Percentiles rank a stretch among this genome's conserved stretches.
Evolutionary conservation across 1,140 invertebrate genomes (phyloP).

Genomic region (Drosophila carrolli): DNA sequence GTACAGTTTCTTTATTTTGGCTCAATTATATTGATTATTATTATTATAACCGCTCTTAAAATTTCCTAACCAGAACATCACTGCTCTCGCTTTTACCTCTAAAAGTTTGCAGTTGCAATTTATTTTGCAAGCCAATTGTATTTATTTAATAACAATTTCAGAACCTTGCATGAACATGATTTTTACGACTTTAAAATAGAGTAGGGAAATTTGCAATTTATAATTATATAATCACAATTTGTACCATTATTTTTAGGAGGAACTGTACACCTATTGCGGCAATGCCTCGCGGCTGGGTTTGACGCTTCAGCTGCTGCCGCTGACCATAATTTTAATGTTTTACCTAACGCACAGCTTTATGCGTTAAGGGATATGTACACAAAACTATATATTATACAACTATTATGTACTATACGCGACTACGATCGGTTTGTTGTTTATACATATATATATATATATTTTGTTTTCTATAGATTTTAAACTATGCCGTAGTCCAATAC

Average conservation of each 20-base stretch:
- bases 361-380: constrained; percentile 63
- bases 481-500: constrained; percentile 71
- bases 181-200: too few species aligned
- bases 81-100: too few species aligned
- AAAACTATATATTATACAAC: constrained; percentile 51
- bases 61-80: too few species aligned
- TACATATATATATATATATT: constrained; percentile 25
- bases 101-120: too few species aligned
- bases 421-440: constrained; percentile 63
- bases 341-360: constrained; percentile 75
- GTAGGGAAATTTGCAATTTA: too few species aligned
- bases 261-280: constrained; percentile 79
- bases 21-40: neutral
- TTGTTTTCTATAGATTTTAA: constrained; percentile 50
- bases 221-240: neutral
- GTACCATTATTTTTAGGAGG: constrained; percentile 52
- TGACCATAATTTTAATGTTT: constrained; percentile 81
- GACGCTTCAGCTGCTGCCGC: constrained; percentile 66
- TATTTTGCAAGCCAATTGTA: too few species aligned
- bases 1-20: too few species aligned
- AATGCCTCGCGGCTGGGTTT: constrained; percentile 70
- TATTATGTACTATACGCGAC: constrained; percentile 56
- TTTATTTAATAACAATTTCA: too few species aligned
- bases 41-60: neutral
- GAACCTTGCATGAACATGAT: too few species aligned